Percentiles rank a stretch among this genome's conserved stretches.
Conservation (phyloP, 2,113 vertebrate genomes). For the Hippoglossus stenolepis region DNA sequence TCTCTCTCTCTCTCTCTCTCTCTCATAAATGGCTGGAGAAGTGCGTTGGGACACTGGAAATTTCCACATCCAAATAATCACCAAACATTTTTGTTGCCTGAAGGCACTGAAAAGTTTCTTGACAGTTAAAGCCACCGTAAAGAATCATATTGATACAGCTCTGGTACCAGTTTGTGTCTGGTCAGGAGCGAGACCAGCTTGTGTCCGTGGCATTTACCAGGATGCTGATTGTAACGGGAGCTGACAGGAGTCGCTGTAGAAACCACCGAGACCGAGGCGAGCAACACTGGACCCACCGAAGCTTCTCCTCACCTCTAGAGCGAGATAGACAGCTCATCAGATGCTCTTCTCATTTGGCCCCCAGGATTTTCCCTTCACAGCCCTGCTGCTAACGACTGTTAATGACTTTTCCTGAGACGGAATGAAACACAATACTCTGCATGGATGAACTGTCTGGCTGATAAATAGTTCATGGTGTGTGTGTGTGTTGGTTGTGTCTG, state of each 20-base stretch:
- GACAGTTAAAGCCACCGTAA: background rate
- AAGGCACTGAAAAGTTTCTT: background rate
- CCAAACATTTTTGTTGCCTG: background rate
- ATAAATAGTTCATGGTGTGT: conserved; percentile 21
- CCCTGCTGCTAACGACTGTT: conserved; percentile 31
- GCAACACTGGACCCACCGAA: conserved; percentile 39
- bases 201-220: conserved; percentile 13
- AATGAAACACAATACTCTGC: conserved; percentile 61
- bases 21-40: background rate
- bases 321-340: conserved; percentile 41
- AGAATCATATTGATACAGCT: conserved; percentile 10
- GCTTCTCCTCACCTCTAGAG: conserved; percentile 44
- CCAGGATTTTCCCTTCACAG: conserved; percentile 30
- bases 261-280: conserved; percentile 27
- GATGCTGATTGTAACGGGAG: conserved; percentile 33
- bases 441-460: conserved; percentile 39
- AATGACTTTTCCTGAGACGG: conserved; percentile 77
- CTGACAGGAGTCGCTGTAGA: conserved; percentile 27
- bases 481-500: background rate
- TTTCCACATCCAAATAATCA: conserved; percentile 1
- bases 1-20: background rate
- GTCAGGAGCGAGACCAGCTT: background rate
- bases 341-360: conserved; percentile 40
- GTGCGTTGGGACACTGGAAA: background rate
- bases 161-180: conserved; percentile 10